Evolutionary conservation across 2,113 vertebrate species (phyloP).

Genomic region (Cebus imitator): DNA sequence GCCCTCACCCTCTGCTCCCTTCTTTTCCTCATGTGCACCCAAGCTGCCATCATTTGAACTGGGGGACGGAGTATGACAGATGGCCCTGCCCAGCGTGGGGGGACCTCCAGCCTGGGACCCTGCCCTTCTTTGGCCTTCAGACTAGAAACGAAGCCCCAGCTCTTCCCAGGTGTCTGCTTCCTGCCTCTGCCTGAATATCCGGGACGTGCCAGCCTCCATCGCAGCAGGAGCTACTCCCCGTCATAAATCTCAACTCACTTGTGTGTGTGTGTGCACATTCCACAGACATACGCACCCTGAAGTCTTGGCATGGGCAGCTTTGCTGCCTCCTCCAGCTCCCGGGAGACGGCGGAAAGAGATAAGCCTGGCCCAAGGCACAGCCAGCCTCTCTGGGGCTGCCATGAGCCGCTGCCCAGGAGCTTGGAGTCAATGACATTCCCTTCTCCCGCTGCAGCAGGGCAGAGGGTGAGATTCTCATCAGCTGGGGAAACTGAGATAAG

Average conservation of each 20-base stretch:
- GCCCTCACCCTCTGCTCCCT: neutral
- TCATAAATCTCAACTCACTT: rapidly evolving
- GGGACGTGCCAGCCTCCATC: neutral
- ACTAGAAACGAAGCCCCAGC: neutral
- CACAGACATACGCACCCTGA: neutral
- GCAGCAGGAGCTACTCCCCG: neutral
- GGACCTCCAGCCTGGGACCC: neutral
- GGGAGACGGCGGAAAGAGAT: neutral
- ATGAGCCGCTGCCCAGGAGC: neutral
- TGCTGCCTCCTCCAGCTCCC: neutral
- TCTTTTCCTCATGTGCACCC: neutral
- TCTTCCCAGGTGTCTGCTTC: neutral
- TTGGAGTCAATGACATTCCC: rapidly evolving
- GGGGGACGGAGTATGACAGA: neutral
- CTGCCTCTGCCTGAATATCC: neutral
- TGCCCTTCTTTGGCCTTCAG: neutral
- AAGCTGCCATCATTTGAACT: neutral
- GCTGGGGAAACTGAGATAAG: neutral
- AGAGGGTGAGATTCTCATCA: neutral
- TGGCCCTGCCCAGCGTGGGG: neutral
- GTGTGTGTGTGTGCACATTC: rapidly evolving
- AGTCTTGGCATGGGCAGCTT: rapidly evolving
- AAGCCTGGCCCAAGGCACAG: neutral
- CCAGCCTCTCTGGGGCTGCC: rapidly evolving
- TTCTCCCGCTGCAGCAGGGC: neutral